Percentiles rank a stretch among this genome's conserved stretches.
phyloP scores from a whole-genome alignment of 2,797 vertebrate genomes.

The Zalophus californianus region DNA sequence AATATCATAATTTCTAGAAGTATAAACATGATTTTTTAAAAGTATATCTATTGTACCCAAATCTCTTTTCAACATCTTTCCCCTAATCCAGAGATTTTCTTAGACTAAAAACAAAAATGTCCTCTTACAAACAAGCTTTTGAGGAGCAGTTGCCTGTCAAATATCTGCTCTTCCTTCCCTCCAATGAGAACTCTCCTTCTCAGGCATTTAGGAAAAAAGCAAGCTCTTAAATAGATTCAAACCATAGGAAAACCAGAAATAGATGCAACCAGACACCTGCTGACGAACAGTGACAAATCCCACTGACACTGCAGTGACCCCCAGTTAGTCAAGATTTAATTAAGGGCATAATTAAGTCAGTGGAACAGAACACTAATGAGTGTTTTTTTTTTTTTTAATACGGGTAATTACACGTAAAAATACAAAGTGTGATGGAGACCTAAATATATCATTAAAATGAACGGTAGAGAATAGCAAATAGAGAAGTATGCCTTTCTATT shows the following conservation, averaged over 20 bases:
- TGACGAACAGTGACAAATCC: slow-evolving; percentile 92
- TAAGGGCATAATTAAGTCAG: slow-evolving; percentile 95
- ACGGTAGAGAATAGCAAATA: slow-evolving; percentile 78
- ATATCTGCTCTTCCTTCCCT: neutral
- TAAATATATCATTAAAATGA: slow-evolving; percentile 86
- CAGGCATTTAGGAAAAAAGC: slow-evolving; percentile 61
- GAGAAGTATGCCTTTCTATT: slow-evolving; percentile 42
- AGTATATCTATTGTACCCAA: neutral
- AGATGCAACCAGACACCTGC: slow-evolving; percentile 94
- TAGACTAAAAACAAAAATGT: neutral
- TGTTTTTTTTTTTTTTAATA: slow-evolving; percentile 84
- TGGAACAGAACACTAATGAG: slow-evolving; percentile 92
- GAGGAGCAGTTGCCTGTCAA: neutral
- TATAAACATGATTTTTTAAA: neutral
- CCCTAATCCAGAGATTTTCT: neutral
- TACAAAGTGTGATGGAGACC: slow-evolving; percentile 82
- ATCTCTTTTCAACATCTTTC: neutral
- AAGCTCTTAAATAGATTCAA: slow-evolving; percentile 89
- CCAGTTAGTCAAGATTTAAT: slow-evolving; percentile 92
- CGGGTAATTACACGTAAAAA: slow-evolving; percentile 90
- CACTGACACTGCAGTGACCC: slow-evolving; percentile 91
- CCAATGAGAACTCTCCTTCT: slow-evolving; percentile 10
- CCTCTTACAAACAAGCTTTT: neutral
- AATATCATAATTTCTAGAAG: neutral
- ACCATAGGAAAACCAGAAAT: slow-evolving; percentile 93